Evolutionary conservation across 1,140 invertebrate species (phyloP).

Genomic region (Zaprionus inermis): DNA sequence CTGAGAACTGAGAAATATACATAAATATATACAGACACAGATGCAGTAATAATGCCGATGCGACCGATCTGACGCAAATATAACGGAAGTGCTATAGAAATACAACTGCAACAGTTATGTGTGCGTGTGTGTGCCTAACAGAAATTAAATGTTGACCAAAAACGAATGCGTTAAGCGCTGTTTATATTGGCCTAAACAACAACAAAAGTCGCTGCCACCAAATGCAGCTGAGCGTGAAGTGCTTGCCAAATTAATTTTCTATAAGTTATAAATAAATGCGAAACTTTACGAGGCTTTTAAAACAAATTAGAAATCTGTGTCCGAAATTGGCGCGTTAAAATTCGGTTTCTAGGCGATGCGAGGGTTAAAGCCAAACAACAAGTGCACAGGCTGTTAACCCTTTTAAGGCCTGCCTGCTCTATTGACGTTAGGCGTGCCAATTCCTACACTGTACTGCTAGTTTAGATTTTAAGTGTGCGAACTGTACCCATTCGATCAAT

Average conservation of each 20-base stretch:
- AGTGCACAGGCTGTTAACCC: constrained; percentile 20
- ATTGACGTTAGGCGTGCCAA: constrained; percentile 41
- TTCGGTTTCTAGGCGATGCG: constrained; percentile 36
- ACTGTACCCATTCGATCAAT: not conserved
- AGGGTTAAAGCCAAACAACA: constrained; percentile 13
- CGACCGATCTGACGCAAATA: constrained; percentile 51
- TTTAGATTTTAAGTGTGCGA: constrained; percentile 20
- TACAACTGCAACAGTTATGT: constrained; percentile 39
- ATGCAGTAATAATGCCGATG: constrained; percentile 33
- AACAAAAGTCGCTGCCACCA: constrained; percentile 61
- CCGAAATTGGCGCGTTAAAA: constrained; percentile 34
- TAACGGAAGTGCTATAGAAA: constrained; percentile 70
- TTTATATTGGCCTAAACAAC: constrained; percentile 52
- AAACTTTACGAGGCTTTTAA: constrained; percentile 22
- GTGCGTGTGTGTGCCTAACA: constrained; percentile 16
- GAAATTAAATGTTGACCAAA: constrained; percentile 69
- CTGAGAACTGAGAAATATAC: constrained; percentile 28
- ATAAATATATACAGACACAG: constrained; percentile 19
- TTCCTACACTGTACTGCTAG: not conserved
- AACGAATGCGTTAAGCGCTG: constrained; percentile 55
- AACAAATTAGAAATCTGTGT: constrained; percentile 51
- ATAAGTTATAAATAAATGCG: constrained; percentile 55
- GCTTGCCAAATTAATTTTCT: constrained; percentile 78
- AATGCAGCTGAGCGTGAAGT: constrained; percentile 76
- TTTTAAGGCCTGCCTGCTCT: constrained; percentile 18